Conservation (phyloP, 2,797 vertebrate species). For the Hyperoplus immaculatus region DNA sequence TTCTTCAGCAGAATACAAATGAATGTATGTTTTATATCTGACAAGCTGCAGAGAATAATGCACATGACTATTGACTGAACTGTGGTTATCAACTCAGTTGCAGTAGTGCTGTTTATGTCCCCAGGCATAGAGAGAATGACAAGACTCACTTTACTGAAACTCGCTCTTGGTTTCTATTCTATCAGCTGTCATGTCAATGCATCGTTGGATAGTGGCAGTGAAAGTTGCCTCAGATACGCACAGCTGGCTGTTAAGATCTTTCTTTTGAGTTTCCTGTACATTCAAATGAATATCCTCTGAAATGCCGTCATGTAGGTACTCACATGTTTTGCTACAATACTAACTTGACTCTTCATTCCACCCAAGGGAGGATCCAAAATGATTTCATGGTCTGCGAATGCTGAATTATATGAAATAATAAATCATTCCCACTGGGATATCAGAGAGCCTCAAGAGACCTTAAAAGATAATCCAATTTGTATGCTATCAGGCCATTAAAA, state of each 20-base stretch:
- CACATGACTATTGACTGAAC: conserved; percentile 14
- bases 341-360: background rate
- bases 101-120: conserved; percentile 3
- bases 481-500: conserved; percentile 19
- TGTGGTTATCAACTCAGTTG: conserved; percentile 15
- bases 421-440: conserved; percentile 26
- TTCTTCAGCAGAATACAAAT: conserved; percentile 12
- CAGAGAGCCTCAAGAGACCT: conserved; percentile 27
- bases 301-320: conserved; percentile 17
- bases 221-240: background rate
- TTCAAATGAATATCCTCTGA: conserved; percentile 22
- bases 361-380: conserved; percentile 2
- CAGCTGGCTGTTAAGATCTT: background rate
- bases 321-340: conserved; percentile 15
- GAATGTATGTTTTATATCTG: conserved; percentile 15
- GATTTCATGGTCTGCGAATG: conserved; percentile 35
- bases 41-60: conserved; percentile 6
- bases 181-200: background rate
- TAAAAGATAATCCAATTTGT: conserved; percentile 31
- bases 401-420: conserved; percentile 41
- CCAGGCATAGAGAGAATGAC: conserved; percentile 16
- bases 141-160: conserved; percentile 30
- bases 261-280: background rate
- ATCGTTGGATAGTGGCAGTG: conserved; percentile 4
- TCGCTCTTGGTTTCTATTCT: background rate